Base-by-base conservation (phyloP, 2,113 vertebrate species). In the Psilopogon haemacephalus region DNA sequence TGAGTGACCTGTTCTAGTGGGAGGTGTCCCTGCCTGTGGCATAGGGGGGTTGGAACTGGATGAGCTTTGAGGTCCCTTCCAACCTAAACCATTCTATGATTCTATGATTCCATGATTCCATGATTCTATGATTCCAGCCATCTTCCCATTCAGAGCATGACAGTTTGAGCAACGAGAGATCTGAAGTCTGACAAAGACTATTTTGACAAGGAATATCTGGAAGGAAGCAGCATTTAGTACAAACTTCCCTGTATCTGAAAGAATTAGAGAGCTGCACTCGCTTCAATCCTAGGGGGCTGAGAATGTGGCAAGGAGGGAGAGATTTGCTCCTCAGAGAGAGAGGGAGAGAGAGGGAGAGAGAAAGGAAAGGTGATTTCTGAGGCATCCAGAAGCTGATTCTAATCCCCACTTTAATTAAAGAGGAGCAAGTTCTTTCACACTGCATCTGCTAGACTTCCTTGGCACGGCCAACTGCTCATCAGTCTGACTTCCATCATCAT, bases 401-500 rank as follows among this genome's bases (percentile, higher is more conserved):
- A 94, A 90, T 76, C 92, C 91, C 40, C 44, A 38, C 37, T 95
- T 94, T 70, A 89, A 94, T 95, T 90, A 93, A 90, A 94, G 67
- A 94, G 86, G 74, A 93, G 81, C 40, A 62, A 93, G 80, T 93
- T 94, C 83, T 90, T 94, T 94, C 80, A 69, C 92, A 78, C 71
- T 62, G 69, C 80, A 82, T 93, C 74, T 90, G 81, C 73, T 75
- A 10, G 73, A 50, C 84, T 95, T 90, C 62, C 59, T 79, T 95
- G 90, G 90, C 83, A 91, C 23, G 1, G 68, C 10, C 82, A 68
- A 75, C 77, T 60, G 78, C 89, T 95, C 84, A 40, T 69, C 55
- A 0, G 13, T 62, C 65, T 16, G n/a, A 68, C 54, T 93, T 64
- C 90, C 80, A 79, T 9, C 88, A 30, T 48, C 1, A 0, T 32